Evolutionary conservation across 2,888 invertebrate genomes (phyloP).

Genomic region (Buathra laborator): DNA sequence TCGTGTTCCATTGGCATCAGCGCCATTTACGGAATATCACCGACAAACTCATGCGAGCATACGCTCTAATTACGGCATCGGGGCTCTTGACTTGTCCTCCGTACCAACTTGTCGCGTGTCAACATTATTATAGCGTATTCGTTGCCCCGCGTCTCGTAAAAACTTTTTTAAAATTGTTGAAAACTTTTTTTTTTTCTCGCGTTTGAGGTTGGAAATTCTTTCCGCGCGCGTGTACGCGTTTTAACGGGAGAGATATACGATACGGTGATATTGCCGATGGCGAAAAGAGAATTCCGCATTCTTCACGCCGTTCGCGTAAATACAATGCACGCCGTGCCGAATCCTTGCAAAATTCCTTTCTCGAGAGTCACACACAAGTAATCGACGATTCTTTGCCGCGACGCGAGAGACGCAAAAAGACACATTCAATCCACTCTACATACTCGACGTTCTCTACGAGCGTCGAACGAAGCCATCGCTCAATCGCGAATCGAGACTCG

Average conservation of each 20-base stretch:
- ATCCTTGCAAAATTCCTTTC: background rate
- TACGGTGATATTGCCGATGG: slow-evolving; percentile 47
- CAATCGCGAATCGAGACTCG: too few species aligned
- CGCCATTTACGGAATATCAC: slow-evolving; percentile 71
- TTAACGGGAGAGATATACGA: slow-evolving; percentile 2
- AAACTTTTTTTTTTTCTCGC: too few species aligned
- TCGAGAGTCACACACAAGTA: too few species aligned
- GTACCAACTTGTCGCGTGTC: slow-evolving; percentile 1
- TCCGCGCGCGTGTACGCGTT: background rate
- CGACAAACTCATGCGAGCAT: slow-evolving; percentile 18
- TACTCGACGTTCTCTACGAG: too few species aligned
- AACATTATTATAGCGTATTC: background rate
- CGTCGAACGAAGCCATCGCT: too few species aligned
- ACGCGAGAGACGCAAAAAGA: too few species aligned
- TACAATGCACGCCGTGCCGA: background rate
- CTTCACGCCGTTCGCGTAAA: slow-evolving; percentile 37
- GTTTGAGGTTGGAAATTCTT: background rate
- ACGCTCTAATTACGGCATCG: slow-evolving; percentile 33
- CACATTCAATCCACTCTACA: too few species aligned
- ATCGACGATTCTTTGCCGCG: too few species aligned
- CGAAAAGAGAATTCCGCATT: slow-evolving; percentile 46
- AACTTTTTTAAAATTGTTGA: too few species aligned
- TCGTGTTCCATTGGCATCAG: slow-evolving; percentile 43
- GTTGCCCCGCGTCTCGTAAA: background rate
- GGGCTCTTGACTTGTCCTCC: slow-evolving; percentile 27